Percentiles rank a stretch among this genome's conserved stretches.
These are phyloP conservation scores for Noctua comes DNA, from an alignment of 2,888 invertebrate genomes.

Conservation along the genomic window DNA sequence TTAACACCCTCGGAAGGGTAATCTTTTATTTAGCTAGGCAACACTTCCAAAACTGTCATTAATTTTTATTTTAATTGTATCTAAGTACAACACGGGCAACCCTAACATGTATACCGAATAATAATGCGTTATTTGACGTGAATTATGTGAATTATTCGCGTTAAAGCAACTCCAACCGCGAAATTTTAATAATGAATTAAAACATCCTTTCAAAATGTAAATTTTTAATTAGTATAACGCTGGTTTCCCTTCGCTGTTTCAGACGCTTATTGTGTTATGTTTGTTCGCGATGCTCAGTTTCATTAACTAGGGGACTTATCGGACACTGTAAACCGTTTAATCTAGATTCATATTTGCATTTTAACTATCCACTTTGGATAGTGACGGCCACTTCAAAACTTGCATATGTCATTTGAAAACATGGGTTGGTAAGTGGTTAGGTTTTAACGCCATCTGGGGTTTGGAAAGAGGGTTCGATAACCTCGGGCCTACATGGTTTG, in stretches of 20 bases:
- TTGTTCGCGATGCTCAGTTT: constrained; percentile 39
- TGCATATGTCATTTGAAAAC: constrained; percentile 6
- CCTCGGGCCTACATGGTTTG: background rate
- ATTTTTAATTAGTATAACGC: constrained; percentile 86
- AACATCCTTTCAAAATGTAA: constrained; percentile 88
- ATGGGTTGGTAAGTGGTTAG: background rate
- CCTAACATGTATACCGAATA: constrained; percentile 58
- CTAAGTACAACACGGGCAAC: constrained; percentile 37
- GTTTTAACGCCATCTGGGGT: background rate
- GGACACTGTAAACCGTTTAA: background rate
- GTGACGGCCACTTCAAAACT: constrained; percentile 7
- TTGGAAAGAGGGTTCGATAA: background rate
- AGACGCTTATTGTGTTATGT: constrained; percentile 60
- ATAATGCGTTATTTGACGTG: constrained; percentile 81
- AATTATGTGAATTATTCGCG: constrained; percentile 82
- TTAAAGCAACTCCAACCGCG: constrained; percentile 83
- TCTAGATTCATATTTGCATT: constrained; percentile 20
- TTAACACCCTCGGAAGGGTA: constrained; percentile 4
- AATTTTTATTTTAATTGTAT: constrained; percentile 30
- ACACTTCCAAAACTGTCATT: constrained; percentile 26
- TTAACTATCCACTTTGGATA: background rate
- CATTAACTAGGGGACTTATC: constrained; percentile 23
- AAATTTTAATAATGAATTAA: constrained; percentile 89
- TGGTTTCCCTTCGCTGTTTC: constrained; percentile 65
- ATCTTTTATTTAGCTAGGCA: constrained; percentile 22